Evolutionary conservation across 92 coral and sea anemone genomes (phyloP).

Genomic region (Umimayanthus chanpuru): DNA sequence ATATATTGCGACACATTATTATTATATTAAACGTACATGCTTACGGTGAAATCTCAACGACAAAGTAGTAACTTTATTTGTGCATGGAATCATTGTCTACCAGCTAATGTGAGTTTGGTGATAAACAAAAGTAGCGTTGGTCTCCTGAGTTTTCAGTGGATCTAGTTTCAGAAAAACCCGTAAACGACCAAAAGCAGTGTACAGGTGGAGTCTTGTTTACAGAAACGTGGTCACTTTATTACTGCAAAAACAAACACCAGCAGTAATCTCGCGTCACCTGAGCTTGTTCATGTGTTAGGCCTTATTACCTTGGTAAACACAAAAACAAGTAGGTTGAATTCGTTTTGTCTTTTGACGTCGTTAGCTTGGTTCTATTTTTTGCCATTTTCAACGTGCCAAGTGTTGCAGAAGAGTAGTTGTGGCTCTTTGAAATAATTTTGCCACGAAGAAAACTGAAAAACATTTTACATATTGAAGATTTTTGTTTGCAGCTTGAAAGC

Average conservation of each 20-base stretch:
- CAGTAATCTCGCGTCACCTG: slow-evolving; percentile 6
- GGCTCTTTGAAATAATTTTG: background rate
- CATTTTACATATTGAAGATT: background rate
- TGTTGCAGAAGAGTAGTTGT: background rate
- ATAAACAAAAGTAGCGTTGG: background rate
- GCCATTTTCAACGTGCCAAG: background rate
- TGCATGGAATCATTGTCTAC: background rate
- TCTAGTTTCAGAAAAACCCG: background rate
- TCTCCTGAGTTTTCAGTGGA: background rate
- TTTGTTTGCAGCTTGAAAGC: background rate
- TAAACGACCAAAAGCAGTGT: background rate
- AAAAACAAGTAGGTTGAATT: background rate
- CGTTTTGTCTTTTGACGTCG: background rate
- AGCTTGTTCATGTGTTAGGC: background rate
- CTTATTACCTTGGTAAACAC: slow-evolving; percentile 24
- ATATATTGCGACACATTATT: too few relatives aligned
- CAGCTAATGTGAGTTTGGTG: background rate
- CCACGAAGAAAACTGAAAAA: background rate
- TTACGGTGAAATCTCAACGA: background rate
- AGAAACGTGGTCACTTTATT: slow-evolving; percentile 16
- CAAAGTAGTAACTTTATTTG: background rate
- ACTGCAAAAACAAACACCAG: slow-evolving; percentile 7
- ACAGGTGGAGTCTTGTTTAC: slow-evolving; percentile 7
- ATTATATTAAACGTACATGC: background rate
- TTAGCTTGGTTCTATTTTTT: background rate